Percentiles rank a stretch among this genome's conserved stretches.
Evolutionary conservation across 2,113 vertebrate species (phyloP).

Genomic region (Piliocolobus tephrosceles): DNA sequence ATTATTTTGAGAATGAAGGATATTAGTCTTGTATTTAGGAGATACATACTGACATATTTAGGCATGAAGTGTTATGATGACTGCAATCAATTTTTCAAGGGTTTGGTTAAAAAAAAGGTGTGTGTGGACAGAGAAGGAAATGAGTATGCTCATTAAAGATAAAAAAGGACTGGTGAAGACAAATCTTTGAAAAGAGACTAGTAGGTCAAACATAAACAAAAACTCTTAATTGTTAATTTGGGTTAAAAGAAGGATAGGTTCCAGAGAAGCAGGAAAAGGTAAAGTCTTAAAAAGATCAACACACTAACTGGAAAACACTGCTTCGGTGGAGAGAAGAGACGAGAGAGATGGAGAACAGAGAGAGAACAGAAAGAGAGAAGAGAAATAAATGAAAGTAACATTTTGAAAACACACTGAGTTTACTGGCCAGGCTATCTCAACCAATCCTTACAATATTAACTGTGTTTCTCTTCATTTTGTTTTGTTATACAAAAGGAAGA

Average conservation of each 20-base stretch:
- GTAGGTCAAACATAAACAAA: not conserved
- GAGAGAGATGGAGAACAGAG: not conserved
- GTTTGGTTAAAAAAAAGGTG: not conserved
- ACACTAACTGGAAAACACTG: not conserved
- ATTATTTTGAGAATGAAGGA: not conserved
- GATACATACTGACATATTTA: not conserved
- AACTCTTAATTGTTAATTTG: not conserved
- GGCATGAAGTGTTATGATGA: not conserved
- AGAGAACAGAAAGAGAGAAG: not conserved
- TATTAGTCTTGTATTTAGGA: not conserved
- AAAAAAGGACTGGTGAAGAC: not conserved
- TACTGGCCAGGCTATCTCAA: not conserved
- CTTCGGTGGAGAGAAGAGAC: not conserved
- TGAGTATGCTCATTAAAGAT: not conserved
- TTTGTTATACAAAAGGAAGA: not conserved
- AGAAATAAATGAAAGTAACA: not conserved
- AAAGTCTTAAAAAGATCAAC: not conserved
- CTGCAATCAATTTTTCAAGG: constrained; percentile 20
- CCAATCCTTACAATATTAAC: not conserved
- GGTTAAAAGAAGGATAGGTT: not conserved
- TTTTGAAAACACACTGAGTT: not conserved
- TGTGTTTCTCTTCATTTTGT: not conserved
- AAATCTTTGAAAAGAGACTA: not conserved
- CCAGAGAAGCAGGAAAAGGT: not conserved
- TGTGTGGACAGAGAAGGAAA: not conserved